A percentile compares a stretch with the other conserved stretches of the same genome.
Conservation (phyloP, 2,888 invertebrate species). For the Stramonita haemastoma region DNA sequence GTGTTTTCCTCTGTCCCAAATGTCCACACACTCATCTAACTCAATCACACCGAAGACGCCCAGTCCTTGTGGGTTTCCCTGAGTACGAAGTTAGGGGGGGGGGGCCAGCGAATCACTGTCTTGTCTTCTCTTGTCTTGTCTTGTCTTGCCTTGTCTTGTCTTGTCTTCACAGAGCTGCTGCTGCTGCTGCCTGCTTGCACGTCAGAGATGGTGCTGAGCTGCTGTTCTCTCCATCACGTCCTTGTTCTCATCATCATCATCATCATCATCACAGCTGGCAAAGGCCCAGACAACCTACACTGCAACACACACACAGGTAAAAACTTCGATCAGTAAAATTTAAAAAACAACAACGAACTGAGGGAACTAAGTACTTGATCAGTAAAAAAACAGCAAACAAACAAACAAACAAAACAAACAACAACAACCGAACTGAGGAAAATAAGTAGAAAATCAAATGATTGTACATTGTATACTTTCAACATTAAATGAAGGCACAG, state of each 20-base stretch:
- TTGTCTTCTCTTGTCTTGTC: neutral
- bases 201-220: neutral
- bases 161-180: no score
- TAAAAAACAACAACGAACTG: no score
- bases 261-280: neutral
- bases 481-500: no score
- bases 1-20: neutral
- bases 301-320: slow-evolving; percentile 4
- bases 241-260: neutral
- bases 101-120: neutral
- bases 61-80: neutral
- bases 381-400: neutral
- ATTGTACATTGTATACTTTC: no score
- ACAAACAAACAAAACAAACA: no score
- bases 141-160: no score
- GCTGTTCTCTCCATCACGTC: neutral
- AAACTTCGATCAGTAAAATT: neutral
- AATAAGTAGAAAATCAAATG: no score
- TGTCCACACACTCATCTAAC: slow-evolving; percentile 29
- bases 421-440: no score
- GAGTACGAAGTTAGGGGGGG: slow-evolving; percentile 3
- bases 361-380: no score
- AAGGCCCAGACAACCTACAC: neutral
- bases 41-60: slow-evolving; percentile 9
- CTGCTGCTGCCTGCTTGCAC: no score